These are phyloP conservation scores for Xerus inauris DNA, from an alignment of 2,113 vertebrate species.

Conservation along the genomic window DNA sequence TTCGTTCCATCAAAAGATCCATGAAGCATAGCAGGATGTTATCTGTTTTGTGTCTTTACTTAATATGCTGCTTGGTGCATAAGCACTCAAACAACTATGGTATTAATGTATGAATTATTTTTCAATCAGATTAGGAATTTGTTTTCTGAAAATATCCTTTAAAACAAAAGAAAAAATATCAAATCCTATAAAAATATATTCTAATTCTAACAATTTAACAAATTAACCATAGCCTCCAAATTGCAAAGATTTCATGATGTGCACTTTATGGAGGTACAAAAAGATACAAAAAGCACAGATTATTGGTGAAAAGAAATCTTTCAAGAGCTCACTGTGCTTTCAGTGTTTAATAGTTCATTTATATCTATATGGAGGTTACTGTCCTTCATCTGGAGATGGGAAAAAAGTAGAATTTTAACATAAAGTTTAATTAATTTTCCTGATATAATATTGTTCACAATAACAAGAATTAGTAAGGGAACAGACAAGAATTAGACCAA, in stretches of 20 bases:
- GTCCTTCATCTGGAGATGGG: background rate
- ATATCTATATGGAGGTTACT: background rate
- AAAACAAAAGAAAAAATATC: conserved; percentile 4
- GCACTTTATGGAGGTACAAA: background rate
- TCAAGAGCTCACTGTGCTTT: background rate
- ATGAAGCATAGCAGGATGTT: background rate
- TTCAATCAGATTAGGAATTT: background rate
- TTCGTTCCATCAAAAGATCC: background rate
- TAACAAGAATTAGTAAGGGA: background rate
- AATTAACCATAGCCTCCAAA: background rate
- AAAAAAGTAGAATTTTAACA: background rate
- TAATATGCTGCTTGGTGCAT: background rate
- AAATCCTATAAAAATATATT: background rate
- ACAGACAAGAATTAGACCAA: background rate
- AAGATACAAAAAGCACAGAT: background rate
- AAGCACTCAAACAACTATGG: background rate
- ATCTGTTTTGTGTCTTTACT: background rate
- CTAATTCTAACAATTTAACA: background rate
- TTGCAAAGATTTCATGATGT: background rate
- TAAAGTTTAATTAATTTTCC: background rate
- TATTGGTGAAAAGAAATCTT: background rate
- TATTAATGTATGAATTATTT: background rate
- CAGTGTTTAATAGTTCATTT: background rate
- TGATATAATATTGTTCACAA: background rate
- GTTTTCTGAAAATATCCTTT: background rate